phyloP scores from a whole-genome alignment of 2,888 invertebrate species.

The Ceraclea dissimilis region DNA sequence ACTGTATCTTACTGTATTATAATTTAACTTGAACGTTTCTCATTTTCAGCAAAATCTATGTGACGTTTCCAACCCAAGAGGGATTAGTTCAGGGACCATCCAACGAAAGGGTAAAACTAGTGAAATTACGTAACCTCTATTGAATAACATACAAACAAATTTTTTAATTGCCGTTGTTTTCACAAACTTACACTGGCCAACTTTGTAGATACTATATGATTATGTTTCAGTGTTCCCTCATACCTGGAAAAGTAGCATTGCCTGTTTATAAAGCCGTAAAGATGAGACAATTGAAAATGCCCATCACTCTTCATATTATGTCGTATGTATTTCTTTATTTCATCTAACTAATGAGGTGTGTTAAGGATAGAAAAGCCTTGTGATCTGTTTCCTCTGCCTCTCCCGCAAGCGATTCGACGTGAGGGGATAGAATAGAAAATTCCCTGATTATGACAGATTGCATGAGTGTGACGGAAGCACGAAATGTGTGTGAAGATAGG shows the following conservation, averaged over 20 bases:
- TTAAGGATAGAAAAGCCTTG: no score
- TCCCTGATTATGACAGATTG: not conserved
- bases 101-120: not conserved
- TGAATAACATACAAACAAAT: no score
- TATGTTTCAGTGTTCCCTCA: conserved; percentile 40
- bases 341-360: no score
- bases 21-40: no score
- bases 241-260: conserved; percentile 54
- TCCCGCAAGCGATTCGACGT: no score
- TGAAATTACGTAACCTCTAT: no score
- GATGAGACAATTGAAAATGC: conserved; percentile 51
- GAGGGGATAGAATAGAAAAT: no score
- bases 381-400: no score
- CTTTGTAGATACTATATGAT: no score
- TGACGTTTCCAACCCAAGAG: conserved; percentile 51
- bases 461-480: not conserved
- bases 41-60: conserved; percentile 56
- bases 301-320: conserved; percentile 48
- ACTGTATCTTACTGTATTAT: no score
- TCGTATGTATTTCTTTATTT: conserved; percentile 54
- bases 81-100: conserved; percentile 29
- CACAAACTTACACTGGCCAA: no score
- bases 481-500: no score
- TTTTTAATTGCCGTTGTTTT: not conserved
- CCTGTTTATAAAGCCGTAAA: conserved; percentile 72